Base-by-base conservation (phyloP, 1,140 invertebrate genomes). In the Propsilocerus akamusi region DNA sequence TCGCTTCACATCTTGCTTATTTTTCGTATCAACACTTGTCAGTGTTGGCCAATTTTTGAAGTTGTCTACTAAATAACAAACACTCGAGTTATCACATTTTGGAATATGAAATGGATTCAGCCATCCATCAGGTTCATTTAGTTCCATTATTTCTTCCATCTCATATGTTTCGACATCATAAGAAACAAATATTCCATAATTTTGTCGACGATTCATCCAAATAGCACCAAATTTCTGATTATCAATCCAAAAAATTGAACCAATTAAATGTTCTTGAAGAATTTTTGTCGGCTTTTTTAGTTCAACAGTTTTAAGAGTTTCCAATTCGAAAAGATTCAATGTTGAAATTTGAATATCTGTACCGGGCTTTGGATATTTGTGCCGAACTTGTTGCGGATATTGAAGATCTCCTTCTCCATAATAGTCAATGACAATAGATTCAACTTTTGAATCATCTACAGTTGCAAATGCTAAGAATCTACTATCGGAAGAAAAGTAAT, bases 201-300 rank as follows among this genome's bases (percentile, higher is more conserved):
- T 95, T 67, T 95, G 91, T 32, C 83, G 73, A 53, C 91, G 72
- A 57, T 91, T 91, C 64, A 90, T 73, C 86, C 90, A 94, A 20
- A 81, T 74, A 1, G 86, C 77, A 8, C 78, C 68, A 6, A 91
- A 58, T 26, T 80, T 71, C 12, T 73, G 64, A 28, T 81, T 73
- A 41, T 80, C 79, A 8, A 78, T 76, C 83, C 92, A 96, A 24
- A 74, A 66, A 0, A 93, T 86, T 49, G 79, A 66, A 62, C 76
- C 66, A 52, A 74, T 55, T 56, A 72, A 67, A 54, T 76, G 63
- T 58, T 72, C 70, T 4, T 58, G 20, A 22, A 66, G 64, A 0
- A 74, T 65, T 0, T 70, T 56, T 14, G 67, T 60, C 2, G 72
- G 72, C 3, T 72, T 70, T 50, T 56, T 56, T 53, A 69, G 25